Evolutionary conservation across 2,797 vertebrate genomes (phyloP), one percentile per base, ranked within the genome.

Genomic region (Onychomys leucogaster): DNA sequence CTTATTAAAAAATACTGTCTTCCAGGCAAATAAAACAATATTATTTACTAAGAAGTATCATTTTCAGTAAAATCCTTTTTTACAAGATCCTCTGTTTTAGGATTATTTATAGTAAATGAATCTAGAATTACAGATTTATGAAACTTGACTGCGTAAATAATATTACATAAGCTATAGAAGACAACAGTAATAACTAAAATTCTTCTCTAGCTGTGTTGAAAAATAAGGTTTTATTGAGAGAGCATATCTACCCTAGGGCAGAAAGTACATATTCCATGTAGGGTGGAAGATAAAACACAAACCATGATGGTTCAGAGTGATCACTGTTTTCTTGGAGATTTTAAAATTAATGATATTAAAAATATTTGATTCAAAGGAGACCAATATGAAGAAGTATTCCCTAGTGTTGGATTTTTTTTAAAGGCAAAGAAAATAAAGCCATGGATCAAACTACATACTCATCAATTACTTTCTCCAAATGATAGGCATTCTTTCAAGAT

Each of bases 401-500:
- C 76, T 86, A 57, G 16, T 78, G 2, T 91, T 71, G 43, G 3
- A 8, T 63, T 49, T 94, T 94, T 49, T 96, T 21, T 71, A 1
- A 23, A 63, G 14, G 12, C 12, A 84, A 57, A 75, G 52, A 37
- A 3, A 89, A 78, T 6, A 76, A 25, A 43, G 59, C 2, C 88
- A 76, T 25, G 49, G 78, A 25, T 25, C 11, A 57, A 96, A 88
- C 43, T 23, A 5, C 10, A 41, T 46, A 25, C 4, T 77, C 85
- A 57, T n/a, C 37, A 78, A 86, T 63, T 19, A 9, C 76, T 93
- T 87, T 94, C n/a, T 87, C 61, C 29, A 94, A 92, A 13, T 61
- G 14, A 77, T 37, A 94, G 21, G 9, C 46, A 6, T 77, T 6
- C 34, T 41, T 97, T 29, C 80, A 32, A 94, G 8, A 11, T 12